These are phyloP conservation scores for Cisticola juncidis DNA, from an alignment of 2,113 vertebrate genomes.

Conservation along the genomic window DNA sequence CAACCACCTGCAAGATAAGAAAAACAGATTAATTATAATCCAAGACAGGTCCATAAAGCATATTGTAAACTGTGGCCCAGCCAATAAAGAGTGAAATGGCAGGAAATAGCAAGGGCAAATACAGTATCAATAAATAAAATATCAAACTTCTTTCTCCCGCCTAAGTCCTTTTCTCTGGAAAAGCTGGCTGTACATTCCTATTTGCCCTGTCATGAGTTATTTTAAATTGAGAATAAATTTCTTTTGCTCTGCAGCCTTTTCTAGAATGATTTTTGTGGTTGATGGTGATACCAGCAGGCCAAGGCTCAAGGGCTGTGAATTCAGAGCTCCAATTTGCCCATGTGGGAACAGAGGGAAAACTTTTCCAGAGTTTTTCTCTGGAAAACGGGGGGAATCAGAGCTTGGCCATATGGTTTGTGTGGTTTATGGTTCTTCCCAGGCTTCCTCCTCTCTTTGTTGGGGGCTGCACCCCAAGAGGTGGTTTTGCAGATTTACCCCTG, in stretches of 20 bases:
- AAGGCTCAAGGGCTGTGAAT: background rate
- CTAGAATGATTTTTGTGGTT: background rate
- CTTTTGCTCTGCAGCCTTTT: background rate
- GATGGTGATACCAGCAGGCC: background rate
- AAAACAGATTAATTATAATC: background rate
- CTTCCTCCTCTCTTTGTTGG: background rate
- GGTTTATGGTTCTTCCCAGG: background rate
- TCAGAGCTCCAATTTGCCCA: background rate
- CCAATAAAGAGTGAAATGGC: background rate
- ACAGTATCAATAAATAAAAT: background rate
- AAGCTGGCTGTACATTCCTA: background rate
- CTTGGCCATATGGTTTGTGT: accelerated
- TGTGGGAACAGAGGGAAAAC: background rate
- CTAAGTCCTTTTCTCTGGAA: background rate
- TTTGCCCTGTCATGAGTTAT: background rate
- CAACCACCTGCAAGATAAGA: background rate
- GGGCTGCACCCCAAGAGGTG: background rate
- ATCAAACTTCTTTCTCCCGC: background rate
- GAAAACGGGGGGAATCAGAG: background rate
- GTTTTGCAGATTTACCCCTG: background rate
- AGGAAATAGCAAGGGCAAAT: background rate
- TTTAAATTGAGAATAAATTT: background rate
- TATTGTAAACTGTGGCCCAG: background rate
- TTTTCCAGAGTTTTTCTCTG: background rate
- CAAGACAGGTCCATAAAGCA: background rate